These are phyloP conservation scores for Hippocampus abdominalis DNA, from an alignment of 2,113 vertebrate genomes.

Conservation along the genomic window DNA sequence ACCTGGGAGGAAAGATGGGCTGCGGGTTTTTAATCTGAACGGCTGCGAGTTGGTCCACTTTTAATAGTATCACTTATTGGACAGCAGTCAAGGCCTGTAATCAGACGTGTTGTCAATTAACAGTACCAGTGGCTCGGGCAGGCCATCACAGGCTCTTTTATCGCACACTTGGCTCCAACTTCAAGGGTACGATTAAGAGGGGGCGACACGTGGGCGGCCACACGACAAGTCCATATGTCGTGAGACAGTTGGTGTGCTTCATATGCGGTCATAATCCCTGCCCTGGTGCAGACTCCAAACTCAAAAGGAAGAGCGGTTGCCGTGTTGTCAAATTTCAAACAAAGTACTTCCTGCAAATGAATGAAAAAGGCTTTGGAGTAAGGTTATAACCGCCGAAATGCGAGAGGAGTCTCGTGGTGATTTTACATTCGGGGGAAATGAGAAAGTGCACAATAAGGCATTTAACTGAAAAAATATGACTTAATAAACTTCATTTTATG, in stretches of 20 bases:
- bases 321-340: slow-evolving; percentile 18
- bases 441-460: not conserved
- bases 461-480: not conserved
- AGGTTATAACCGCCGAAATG: too few relatives aligned
- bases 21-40: slow-evolving; percentile 17
- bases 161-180: slow-evolving; percentile 39
- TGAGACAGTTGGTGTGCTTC: slow-evolving; percentile 22
- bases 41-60: slow-evolving; percentile 22
- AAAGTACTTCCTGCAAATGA: slow-evolving; percentile 5
- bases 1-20: slow-evolving; percentile 31
- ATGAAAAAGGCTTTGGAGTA: not conserved
- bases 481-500: not conserved
- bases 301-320: slow-evolving; percentile 7
- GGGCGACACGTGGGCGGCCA: slow-evolving; percentile 44
- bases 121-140: slow-evolving; percentile 16
- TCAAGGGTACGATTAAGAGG: slow-evolving; percentile 39
- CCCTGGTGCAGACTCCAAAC: slow-evolving; percentile 14
- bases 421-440: not conserved
- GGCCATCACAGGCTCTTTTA: slow-evolving; percentile 37
- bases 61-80: slow-evolving; percentile 36
- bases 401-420: not conserved
- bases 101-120: slow-evolving; percentile 56
- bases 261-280: slow-evolving; percentile 12
- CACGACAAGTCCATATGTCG: slow-evolving; percentile 36
- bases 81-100: slow-evolving; percentile 41